Conservation (phyloP, 92 coral and sea anemone species). For the Zoanthus sansibaricus region DNA sequence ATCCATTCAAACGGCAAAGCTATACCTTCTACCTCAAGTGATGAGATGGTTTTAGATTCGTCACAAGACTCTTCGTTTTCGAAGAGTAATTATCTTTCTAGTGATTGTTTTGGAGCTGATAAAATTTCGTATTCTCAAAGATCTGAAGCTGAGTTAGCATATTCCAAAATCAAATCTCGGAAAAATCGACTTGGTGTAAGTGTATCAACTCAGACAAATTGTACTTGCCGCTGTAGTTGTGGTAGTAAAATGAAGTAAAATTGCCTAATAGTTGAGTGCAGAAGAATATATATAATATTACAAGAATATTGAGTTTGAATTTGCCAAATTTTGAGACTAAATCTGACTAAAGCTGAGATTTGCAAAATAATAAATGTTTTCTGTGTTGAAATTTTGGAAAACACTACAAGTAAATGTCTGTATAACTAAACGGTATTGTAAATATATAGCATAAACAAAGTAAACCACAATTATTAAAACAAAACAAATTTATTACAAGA, state of each 20-base stretch:
- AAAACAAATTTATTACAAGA: too few relatives aligned
- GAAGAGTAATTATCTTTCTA: not conserved
- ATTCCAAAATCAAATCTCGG: not conserved
- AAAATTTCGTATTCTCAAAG: not conserved
- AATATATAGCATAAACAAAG: too few relatives aligned
- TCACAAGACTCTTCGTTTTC: not conserved
- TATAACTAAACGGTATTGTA: too few relatives aligned
- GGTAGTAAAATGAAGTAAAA: not conserved
- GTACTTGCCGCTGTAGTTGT: conserved; percentile 30
- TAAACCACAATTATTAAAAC: too few relatives aligned
- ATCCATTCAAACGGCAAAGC: not conserved
- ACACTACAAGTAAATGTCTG: too few relatives aligned
- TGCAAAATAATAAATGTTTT: too few relatives aligned
- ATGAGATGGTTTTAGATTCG: not conserved
- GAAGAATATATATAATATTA: too few relatives aligned
- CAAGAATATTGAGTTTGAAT: too few relatives aligned
- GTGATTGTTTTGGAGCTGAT: not conserved
- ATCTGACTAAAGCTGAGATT: too few relatives aligned
- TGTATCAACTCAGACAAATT: conserved; percentile 12
- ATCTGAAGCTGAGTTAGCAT: not conserved
- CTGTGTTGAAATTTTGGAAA: too few relatives aligned
- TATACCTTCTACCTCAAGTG: not conserved
- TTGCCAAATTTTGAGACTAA: too few relatives aligned
- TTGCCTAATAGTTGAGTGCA: not conserved
- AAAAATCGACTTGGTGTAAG: not conserved